phyloP scores from a whole-genome alignment of 23 tunicate genomes.

The Trididemnum nubilum region DNA sequence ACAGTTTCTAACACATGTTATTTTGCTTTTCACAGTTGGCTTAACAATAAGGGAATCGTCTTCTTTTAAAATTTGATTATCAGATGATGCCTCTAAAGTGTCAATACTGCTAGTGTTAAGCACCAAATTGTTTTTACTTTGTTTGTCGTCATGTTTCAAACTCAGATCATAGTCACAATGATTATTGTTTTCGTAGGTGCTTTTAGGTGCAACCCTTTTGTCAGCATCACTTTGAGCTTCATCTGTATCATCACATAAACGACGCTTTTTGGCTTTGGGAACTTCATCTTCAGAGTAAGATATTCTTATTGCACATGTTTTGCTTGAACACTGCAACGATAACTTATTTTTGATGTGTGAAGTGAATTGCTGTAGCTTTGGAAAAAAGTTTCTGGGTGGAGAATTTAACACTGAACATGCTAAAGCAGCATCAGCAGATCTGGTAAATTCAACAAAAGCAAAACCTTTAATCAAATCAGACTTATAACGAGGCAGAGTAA shows the following conservation, averaged over 20 bases:
- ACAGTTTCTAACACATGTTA: background rate
- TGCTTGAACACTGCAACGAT: background rate
- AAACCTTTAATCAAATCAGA: slow-evolving; percentile 55
- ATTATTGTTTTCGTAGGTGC: too few species aligned
- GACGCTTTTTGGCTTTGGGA: background rate
- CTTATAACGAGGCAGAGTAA: slow-evolving; percentile 61
- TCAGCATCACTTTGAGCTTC: background rate
- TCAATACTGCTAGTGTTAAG: background rate
- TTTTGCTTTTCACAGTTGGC: slow-evolving; percentile 9
- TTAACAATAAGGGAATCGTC: background rate
- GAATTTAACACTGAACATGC: slow-evolving; percentile 63
- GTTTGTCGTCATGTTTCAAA: background rate
- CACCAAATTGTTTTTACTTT: background rate
- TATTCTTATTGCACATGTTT: background rate
- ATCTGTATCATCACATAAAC: background rate
- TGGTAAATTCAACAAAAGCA: slow-evolving; percentile 67
- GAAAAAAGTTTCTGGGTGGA: slow-evolving; percentile 79
- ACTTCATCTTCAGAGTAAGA: background rate
- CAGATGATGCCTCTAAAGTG: background rate
- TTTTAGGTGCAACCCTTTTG: background rate
- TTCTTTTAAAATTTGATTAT: too few species aligned
- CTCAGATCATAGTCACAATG: background rate
- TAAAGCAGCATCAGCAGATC: slow-evolving; percentile 48
- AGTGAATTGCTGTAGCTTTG: slow-evolving; percentile 26
- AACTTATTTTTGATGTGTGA: background rate